Evolutionary conservation across 2,888 invertebrate genomes (phyloP).

Genomic region (Acrobasis repandana): DNA sequence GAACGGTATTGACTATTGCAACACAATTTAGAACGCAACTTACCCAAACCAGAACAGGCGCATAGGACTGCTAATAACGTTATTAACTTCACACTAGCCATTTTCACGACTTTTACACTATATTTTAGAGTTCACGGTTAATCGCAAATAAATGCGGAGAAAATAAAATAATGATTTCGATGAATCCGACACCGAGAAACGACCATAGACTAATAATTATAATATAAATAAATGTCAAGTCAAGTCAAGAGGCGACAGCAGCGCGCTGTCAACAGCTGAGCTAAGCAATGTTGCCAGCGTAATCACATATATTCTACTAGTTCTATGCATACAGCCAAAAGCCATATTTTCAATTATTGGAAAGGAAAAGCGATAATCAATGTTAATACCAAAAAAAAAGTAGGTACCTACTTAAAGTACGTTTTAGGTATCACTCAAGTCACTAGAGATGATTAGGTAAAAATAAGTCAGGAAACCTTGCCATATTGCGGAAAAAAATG

Average conservation of each 20-base stretch:
- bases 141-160: constrained; percentile 46
- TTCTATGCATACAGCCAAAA: background rate
- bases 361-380: too few species aligned
- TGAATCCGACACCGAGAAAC: constrained; percentile 43
- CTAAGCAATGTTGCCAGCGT: constrained; percentile 46
- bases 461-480: too few species aligned
- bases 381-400: background rate
- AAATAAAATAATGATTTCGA: constrained; percentile 47
- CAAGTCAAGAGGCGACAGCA: constrained; percentile 23
- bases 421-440: too few species aligned
- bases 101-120: constrained; percentile 44
- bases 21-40: constrained; percentile 45
- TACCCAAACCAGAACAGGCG: constrained; percentile 60
- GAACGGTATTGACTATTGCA: constrained; percentile 42
- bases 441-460: too few species aligned
- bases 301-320: background rate
- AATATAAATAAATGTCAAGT: constrained; percentile 13
- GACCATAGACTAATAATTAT: constrained; percentile 27
- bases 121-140: constrained; percentile 39
- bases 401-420: too few species aligned
- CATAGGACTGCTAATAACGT: constrained; percentile 59
- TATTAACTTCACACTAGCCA: constrained; percentile 60
- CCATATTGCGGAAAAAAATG: too few species aligned
- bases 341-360: too few species aligned
- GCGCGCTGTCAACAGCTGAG: constrained; percentile 45